phyloP scores from a whole-genome alignment of 2,888 invertebrate species.

The Drosophila meridiana region DNA sequence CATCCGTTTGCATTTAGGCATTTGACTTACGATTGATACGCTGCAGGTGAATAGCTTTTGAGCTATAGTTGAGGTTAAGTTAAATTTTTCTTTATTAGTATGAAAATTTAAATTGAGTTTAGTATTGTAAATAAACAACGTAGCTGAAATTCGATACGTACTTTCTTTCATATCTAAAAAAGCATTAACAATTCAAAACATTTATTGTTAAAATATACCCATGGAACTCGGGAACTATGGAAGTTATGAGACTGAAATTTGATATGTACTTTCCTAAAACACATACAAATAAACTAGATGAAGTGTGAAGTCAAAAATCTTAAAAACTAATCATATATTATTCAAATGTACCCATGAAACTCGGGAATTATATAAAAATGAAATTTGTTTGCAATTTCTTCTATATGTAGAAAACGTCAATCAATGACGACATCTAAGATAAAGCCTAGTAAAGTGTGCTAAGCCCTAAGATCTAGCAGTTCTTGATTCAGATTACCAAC shows the following conservation, averaged over 20 bases:
- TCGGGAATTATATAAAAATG: background rate
- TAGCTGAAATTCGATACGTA: too few relatives aligned
- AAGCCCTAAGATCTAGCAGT: background rate
- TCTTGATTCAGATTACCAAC: background rate
- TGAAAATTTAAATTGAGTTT: background rate
- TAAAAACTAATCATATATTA: background rate
- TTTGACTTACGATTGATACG: constrained; percentile 10
- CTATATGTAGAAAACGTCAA: background rate
- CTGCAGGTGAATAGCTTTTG: constrained; percentile 28
- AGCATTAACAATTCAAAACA: too few relatives aligned
- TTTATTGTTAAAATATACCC: too few relatives aligned
- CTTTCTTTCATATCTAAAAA: too few relatives aligned
- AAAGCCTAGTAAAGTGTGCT: rapidly evolving
- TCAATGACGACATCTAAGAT: too few relatives aligned
- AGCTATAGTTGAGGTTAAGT: background rate
- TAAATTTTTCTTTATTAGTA: too few relatives aligned
- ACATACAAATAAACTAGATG: background rate
- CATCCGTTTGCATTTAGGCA: constrained; percentile 42
- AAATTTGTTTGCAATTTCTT: background rate
- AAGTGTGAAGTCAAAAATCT: background rate
- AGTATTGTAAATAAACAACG: background rate
- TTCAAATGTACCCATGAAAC: background rate
- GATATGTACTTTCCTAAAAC: background rate
- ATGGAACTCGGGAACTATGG: background rate
- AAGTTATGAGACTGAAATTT: background rate